Conservation (phyloP, 1,140 invertebrate species). For the Gryon sp. region DNA sequence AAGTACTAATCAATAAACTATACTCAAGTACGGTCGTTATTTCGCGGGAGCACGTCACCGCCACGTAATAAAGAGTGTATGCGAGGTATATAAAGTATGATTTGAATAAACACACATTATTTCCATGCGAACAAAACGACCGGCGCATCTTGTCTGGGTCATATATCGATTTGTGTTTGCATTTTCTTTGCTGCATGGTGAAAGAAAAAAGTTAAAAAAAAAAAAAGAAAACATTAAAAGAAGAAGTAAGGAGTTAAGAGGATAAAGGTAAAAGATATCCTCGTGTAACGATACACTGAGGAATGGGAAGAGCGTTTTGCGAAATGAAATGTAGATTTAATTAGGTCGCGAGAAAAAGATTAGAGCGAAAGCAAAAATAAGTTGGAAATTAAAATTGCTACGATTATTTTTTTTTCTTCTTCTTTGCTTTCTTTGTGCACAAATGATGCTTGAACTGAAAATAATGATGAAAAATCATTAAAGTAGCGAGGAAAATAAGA, state of each 20-base stretch:
- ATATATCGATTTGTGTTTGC: conserved; percentile 17
- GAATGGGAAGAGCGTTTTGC: conserved; percentile 5
- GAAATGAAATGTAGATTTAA: conserved; percentile 27
- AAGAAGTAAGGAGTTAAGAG: not conserved
- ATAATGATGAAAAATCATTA: no score
- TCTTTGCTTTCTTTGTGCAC: no score
- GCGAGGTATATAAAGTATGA: not conserved
- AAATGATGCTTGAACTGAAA: no score
- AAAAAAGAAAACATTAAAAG: not conserved
- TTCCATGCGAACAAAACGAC: conserved; percentile 12
- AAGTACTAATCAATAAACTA: not conserved
- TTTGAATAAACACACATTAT: conserved; percentile 27
- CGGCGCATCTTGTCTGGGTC: conserved; percentile 1
- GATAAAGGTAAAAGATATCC: conserved; percentile 6
- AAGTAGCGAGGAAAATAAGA: no score
- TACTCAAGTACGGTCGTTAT: conserved; percentile 10
- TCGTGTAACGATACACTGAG: conserved; percentile 13
- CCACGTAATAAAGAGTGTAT: not conserved
- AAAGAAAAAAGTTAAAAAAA: not conserved
- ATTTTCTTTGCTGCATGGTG: conserved; percentile 1
- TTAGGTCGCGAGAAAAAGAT: conserved; percentile 5
- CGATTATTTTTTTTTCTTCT: no score
- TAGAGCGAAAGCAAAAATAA: not conserved
- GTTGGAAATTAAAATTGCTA: not conserved
- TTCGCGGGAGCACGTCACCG: not conserved